Evolutionary conservation across 2,888 invertebrate genomes (phyloP).

Genomic region (Noctua janthina): DNA sequence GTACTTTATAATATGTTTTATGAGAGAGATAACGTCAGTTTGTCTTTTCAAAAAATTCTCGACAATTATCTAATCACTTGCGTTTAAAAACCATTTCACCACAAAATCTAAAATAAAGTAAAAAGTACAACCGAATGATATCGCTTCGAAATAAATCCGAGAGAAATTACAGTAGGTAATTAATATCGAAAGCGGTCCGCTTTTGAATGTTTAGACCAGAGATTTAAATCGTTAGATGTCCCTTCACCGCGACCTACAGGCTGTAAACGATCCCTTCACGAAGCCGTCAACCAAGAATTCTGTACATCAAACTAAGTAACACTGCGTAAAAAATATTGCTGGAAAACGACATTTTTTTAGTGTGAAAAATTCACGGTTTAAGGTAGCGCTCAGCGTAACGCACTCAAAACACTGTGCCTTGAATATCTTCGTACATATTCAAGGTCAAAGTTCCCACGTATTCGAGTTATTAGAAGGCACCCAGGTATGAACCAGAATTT

Average conservation of each 20-base stretch:
- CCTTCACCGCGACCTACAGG: not conserved
- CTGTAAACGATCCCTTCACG: not conserved
- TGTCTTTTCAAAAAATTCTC: too few relatives aligned
- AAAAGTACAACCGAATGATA: not conserved
- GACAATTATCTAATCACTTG: not conserved
- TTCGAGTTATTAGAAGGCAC: not conserved
- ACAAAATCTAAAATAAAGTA: not conserved
- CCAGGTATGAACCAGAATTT: not conserved
- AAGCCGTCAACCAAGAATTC: not conserved
- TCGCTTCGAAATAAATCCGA: conserved; percentile 1
- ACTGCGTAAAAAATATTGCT: not conserved
- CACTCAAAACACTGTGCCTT: not conserved
- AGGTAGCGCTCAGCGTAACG: not conserved
- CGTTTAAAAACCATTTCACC: not conserved
- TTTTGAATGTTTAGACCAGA: conserved; percentile 7
- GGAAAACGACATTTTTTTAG: not conserved
- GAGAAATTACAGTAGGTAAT: conserved; percentile 29
- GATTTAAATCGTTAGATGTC: not conserved
- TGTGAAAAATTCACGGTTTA: not conserved
- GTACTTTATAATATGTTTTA: not conserved
- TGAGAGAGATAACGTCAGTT: too few relatives aligned
- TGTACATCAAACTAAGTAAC: not conserved
- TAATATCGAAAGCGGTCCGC: conserved; percentile 23
- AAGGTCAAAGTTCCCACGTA: too few relatives aligned
- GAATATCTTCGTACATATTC: not conserved